Evolutionary conservation across 2,113 vertebrate species (phyloP).

Genomic region (Silurus meridionalis): DNA sequence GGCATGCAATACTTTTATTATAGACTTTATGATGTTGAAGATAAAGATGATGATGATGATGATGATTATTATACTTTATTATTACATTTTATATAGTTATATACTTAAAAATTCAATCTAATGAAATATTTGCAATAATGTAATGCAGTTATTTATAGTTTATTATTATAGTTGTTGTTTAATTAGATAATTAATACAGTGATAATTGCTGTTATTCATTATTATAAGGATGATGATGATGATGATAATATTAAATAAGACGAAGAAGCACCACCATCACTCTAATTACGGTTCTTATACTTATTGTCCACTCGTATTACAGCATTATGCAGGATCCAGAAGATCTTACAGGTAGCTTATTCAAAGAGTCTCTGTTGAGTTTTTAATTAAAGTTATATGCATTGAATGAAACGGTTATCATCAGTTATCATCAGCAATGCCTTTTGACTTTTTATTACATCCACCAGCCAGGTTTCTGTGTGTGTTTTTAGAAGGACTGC

Average conservation of each 20-base stretch:
- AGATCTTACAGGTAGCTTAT: background rate
- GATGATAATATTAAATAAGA: background rate
- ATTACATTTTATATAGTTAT: background rate
- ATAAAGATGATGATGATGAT: background rate
- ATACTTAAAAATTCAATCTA: background rate
- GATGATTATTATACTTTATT: background rate
- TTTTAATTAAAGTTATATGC: constrained; percentile 25
- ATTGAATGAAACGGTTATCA: constrained; percentile 1
- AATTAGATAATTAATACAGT: background rate
- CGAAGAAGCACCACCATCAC: background rate
- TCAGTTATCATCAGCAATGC: background rate
- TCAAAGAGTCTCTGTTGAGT: background rate
- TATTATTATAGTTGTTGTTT: no score
- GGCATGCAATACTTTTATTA: no score
- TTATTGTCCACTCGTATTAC: background rate
- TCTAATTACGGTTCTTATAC: background rate
- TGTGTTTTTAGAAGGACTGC: background rate
- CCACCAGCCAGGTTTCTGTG: background rate
- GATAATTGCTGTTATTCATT: background rate
- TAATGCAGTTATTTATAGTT: background rate
- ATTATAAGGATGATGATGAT: background rate
- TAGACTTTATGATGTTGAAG: no score
- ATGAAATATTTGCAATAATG: background rate
- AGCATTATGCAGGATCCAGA: background rate
- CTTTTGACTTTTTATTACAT: background rate